Conservation (phyloP, 1,140 invertebrate species). For the Drosophila simulans region DNA sequence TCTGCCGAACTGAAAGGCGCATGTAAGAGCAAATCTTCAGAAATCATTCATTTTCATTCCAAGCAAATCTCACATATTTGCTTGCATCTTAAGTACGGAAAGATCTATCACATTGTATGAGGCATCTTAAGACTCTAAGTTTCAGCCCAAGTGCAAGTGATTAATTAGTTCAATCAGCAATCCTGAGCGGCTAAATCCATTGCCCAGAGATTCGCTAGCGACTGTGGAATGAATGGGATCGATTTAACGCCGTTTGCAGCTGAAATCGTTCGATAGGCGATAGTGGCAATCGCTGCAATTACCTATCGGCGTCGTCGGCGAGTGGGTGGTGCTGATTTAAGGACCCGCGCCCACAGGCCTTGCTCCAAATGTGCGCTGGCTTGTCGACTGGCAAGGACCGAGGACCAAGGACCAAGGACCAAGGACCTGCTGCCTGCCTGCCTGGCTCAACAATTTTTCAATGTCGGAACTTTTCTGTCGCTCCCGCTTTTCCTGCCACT, state of each 20-base stretch:
- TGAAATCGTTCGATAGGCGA: slow-evolving; percentile 7
- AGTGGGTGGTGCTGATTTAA: slow-evolving; percentile 16
- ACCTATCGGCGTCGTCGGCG: slow-evolving; percentile 6
- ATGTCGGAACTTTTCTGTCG: slow-evolving; percentile 63
- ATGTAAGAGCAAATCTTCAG: no score
- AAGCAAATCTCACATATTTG: no score
- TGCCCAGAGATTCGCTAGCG: background rate
- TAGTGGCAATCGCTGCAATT: slow-evolving; percentile 19
- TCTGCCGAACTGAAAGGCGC: no score
- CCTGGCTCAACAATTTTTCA: slow-evolving; percentile 73
- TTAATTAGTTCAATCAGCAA: background rate
- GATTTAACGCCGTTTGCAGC: slow-evolving; percentile 2
- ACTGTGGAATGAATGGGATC: background rate
- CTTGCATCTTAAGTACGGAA: no score
- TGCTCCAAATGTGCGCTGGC: slow-evolving; percentile 14
- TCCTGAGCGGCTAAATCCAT: background rate
- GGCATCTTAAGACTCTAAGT: no score
- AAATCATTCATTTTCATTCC: no score
- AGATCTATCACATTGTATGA: no score
- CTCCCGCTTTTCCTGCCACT: background rate
- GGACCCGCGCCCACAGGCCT: slow-evolving; percentile 5
- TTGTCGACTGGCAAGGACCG: slow-evolving; percentile 3
- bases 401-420: no score
- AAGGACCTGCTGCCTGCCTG: slow-evolving; percentile 8
- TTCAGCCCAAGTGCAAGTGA: background rate